Conservation (phyloP, 1,140 invertebrate genomes). For the Calliphora vicina region DNA sequence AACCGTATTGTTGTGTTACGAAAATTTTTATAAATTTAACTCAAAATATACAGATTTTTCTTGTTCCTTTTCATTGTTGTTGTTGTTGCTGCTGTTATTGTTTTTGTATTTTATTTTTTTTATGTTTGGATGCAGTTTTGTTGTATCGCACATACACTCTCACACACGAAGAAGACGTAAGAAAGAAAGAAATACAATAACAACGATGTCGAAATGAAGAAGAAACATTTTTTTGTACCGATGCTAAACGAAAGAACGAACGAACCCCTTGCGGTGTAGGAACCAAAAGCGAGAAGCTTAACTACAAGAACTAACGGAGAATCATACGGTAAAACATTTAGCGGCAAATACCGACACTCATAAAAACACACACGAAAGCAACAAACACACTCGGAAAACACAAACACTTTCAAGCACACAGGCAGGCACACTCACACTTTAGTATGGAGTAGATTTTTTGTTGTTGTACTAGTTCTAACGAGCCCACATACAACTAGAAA, state of each 20-base stretch:
- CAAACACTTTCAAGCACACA: not conserved
- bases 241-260: not conserved
- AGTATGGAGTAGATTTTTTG: no score
- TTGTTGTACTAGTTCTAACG: no score
- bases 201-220: not conserved
- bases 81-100: not conserved
- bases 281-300: not conserved
- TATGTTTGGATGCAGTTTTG: not conserved
- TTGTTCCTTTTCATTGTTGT: not conserved
- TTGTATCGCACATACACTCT: no score
- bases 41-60: conserved; percentile 1
- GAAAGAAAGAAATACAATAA: conserved; percentile 7
- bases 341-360: not conserved
- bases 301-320: not conserved
- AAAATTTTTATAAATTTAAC: conserved; percentile 35
- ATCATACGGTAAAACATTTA: not conserved
- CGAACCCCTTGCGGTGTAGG: not conserved
- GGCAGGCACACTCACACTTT: not conserved
- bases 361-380: not conserved
- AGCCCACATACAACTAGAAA: no score
- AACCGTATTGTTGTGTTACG: conserved; percentile 24
- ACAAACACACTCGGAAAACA: not conserved
- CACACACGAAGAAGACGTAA: not conserved
- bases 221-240: no score
- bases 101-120: not conserved